phyloP scores from a whole-genome alignment of 2,888 invertebrate species.

The Formica aserva region DNA sequence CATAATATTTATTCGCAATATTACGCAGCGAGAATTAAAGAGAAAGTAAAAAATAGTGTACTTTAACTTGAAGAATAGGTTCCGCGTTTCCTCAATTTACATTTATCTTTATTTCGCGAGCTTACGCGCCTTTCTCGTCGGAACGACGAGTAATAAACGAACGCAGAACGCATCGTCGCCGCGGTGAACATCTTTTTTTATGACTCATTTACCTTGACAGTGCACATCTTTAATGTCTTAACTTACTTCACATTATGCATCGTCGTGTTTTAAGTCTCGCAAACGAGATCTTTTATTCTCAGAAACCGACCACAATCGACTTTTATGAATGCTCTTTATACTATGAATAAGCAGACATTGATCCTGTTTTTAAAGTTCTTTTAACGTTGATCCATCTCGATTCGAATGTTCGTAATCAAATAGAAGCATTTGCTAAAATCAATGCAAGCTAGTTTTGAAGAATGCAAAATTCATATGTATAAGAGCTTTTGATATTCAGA shows the following conservation, averaged over 20 bases:
- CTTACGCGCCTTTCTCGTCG: constrained; percentile 28
- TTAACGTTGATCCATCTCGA: constrained; percentile 25
- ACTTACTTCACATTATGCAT: constrained; percentile 27
- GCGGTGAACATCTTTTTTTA: constrained; percentile 39
- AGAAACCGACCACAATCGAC: constrained; percentile 15
- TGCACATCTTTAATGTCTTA: constrained; percentile 30
- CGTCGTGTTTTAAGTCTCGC: constrained; percentile 32
- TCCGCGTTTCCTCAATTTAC: constrained; percentile 50
- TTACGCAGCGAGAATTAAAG: constrained; percentile 36
- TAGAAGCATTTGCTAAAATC: neutral
- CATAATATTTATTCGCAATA: constrained; percentile 9
- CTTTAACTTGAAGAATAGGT: constrained; percentile 26
- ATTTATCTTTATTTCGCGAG: constrained; percentile 50
- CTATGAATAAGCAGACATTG: constrained; percentile 31
- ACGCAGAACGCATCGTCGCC: constrained; percentile 12
- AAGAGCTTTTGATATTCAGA: neutral
- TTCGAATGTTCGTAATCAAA: neutral
- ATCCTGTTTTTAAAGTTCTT: constrained; percentile 29
- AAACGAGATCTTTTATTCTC: constrained; percentile 37
- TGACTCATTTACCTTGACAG: constrained; percentile 48
- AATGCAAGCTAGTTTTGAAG: neutral
- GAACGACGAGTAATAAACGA: constrained; percentile 41
- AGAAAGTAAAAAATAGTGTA: constrained; percentile 32
- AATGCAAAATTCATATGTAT: neutral
- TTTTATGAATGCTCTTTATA: constrained; percentile 49